Base-by-base conservation (phyloP, 2,797 vertebrate genomes). In the Huso huso region DNA sequence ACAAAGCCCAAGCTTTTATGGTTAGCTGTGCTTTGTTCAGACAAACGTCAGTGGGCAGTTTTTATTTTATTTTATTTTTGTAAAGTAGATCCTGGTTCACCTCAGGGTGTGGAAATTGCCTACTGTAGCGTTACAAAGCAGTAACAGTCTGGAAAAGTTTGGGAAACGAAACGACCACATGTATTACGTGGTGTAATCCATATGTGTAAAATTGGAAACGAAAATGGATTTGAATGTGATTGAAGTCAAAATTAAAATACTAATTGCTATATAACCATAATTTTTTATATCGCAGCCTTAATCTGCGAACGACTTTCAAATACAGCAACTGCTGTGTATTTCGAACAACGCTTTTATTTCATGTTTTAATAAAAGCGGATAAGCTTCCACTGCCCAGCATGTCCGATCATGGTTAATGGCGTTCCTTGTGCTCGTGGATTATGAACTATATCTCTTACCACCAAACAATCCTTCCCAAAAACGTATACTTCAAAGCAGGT, bases 121-220 rank as follows among this genome's bases (percentile, higher is more conserved):
- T 78, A 78, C 82, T 81, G 84, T 82, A 79, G 80, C 76, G 75
- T 78, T 72, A 69, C 72, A 70, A 71, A 84, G 82, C 67, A 80
- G 77, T 81, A 81, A 79, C 74, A 84, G 78, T 84, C 82, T 87
- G 83, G 76, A 82, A 53, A 80, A 77, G 80, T 80, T 78, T 73
- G 78, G 74, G 68, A 77, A 76, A 81, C 9, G n/a, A 74, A 72
- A 37, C 68, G 69, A 73, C 71, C 61, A 70, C 77, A 81, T 81
- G 79, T 83, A 71, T 73, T 79, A 71, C 82, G 78, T 76, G 81
- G 78, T 86, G 76, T 80, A 58, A n/a, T 62, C 61, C 74, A 73
- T 77, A 71, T 71, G 74, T 81, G 80, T 73, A 75, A 84, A 81
- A 79, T 75, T 37, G 72, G 51, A 71, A 77, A 68, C 71, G 37